Percentiles rank a stretch among this genome's conserved stretches.
phyloP scores from a whole-genome alignment of 2,797 vertebrate genomes.

The Rhynchonycteris naso region DNA sequence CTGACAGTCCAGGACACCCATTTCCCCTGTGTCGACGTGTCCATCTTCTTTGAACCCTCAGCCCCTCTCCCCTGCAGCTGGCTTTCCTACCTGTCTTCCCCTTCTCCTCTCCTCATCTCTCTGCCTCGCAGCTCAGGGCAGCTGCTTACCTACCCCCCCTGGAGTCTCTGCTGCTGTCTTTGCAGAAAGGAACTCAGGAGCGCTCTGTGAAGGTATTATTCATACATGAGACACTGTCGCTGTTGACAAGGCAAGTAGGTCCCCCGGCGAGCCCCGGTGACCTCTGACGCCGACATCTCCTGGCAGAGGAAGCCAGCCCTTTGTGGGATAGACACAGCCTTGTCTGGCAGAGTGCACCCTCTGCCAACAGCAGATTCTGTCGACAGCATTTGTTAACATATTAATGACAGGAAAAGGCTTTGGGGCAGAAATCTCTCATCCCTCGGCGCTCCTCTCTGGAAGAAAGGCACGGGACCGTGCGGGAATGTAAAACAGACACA shows the following conservation, averaged over 20 bases:
- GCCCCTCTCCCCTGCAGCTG: background rate
- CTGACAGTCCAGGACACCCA: background rate
- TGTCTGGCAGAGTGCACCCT: conserved; percentile 59
- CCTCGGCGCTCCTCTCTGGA: background rate
- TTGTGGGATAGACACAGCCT: conserved; percentile 59
- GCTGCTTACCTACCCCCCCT: background rate
- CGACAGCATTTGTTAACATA: conserved; percentile 69
- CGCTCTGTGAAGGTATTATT: background rate
- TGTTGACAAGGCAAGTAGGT: conserved; percentile 21
- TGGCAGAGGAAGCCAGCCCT: conserved; percentile 67
- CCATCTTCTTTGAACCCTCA: background rate
- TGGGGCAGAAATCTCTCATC: conserved; percentile 27
- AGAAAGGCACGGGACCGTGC: background rate
- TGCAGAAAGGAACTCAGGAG: conserved; percentile 64
- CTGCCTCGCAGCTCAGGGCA: background rate
- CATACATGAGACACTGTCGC: conserved; percentile 76
- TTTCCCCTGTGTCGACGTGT: background rate
- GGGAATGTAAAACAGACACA: background rate
- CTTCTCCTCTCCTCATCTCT: background rate
- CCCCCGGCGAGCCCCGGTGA: conserved; percentile 61
- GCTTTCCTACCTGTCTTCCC: too few relatives aligned
- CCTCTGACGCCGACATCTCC: conserved; percentile 75
- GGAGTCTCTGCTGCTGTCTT: conserved; percentile 46
- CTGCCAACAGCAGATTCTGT: conserved; percentile 79
- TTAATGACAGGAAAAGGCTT: conserved; percentile 62